Base-by-base conservation (phyloP, 2,113 vertebrate species). In the Prietella phreatophila region DNA sequence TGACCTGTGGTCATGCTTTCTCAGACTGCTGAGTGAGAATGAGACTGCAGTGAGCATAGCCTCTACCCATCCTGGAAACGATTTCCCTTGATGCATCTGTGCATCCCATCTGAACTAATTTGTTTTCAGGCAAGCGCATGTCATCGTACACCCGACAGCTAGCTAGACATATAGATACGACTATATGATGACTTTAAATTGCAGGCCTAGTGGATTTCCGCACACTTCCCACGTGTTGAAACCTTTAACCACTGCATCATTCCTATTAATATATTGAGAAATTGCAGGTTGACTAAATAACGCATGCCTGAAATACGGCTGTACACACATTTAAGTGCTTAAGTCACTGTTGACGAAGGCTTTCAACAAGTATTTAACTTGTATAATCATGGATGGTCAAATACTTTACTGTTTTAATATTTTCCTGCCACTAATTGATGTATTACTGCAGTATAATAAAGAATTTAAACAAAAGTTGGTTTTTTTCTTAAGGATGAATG, bases 1-100 rank as follows among this genome's bases (percentile, higher is more conserved):
- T 95, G 91, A 87, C 87, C 89, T 90, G 55, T 90, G 91, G 39
- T 83, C 39, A 87, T 78, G 71, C 42, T 78, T 42, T 67, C 82
- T 85, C 86, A 85, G 84, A 89, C 79, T 84, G 89, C 83, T 79
- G 86, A 90, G 60, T 15, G 50, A 80, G 87, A 90, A 92, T 91
- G 56, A 93, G 89, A 85, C 86, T 86, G 58, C 13, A 42, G 60
- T 50, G 85, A 88, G 47, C 55, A 73, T 42, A 58, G 50, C 58
- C 20, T 63, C 20, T 69, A 73, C 22, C 13, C 5, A 56, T 81
- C 56, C 8, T 22, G 71, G 76, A 8, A 50, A 86, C 36, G 19
- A 7, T 36, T 67, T 79, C 60, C 86, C 47, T 15, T 20, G n/a
- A 85, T 65, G 5, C 15, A 60, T 60, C 17, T 69, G 76, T 76